Conservation (phyloP, 2,888 invertebrate species). For the Anagyrus pseudococci region DNA sequence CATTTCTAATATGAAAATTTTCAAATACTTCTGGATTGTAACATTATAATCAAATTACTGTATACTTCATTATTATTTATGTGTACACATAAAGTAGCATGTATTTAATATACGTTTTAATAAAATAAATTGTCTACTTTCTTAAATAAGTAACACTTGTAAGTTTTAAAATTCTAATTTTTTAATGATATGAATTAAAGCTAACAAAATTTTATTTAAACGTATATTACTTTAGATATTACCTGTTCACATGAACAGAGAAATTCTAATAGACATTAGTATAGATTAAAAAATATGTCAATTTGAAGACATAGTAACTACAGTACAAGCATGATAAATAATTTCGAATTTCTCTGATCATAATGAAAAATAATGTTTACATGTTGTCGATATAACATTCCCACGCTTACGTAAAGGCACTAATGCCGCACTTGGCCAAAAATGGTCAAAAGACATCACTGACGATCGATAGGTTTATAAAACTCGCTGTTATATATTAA, state of each 20-base stretch:
- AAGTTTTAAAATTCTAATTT: conserved; percentile 1
- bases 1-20: not conserved
- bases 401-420: conserved; percentile 63
- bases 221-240: conserved; percentile 42
- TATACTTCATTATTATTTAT: conserved; percentile 42
- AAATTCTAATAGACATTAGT: too few relatives aligned
- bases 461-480: conserved; percentile 46
- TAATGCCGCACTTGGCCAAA: conserved; percentile 60
- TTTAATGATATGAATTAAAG: not conserved
- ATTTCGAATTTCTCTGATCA: conserved; percentile 52
- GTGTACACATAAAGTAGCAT: conserved; percentile 48
- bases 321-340: not conserved
- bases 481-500: conserved; percentile 33
- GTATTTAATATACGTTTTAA: conserved; percentile 46
- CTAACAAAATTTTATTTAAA: conserved; percentile 39
- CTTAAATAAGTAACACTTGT: conserved; percentile 1
- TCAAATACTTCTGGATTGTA: not conserved
- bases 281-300: too few relatives aligned
- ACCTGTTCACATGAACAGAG: conserved; percentile 53
- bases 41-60: conserved; percentile 38
- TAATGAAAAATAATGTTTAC: conserved; percentile 53
- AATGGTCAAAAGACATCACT: conserved; percentile 52
- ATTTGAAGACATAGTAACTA: too few relatives aligned
- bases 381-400: conserved; percentile 62
- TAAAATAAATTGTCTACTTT: conserved; percentile 35